A percentile compares a stretch with the other conserved stretches of the same genome.
phyloP scores from a whole-genome alignment of 2,113 vertebrate genomes.

The Leucopsar rothschildi region DNA sequence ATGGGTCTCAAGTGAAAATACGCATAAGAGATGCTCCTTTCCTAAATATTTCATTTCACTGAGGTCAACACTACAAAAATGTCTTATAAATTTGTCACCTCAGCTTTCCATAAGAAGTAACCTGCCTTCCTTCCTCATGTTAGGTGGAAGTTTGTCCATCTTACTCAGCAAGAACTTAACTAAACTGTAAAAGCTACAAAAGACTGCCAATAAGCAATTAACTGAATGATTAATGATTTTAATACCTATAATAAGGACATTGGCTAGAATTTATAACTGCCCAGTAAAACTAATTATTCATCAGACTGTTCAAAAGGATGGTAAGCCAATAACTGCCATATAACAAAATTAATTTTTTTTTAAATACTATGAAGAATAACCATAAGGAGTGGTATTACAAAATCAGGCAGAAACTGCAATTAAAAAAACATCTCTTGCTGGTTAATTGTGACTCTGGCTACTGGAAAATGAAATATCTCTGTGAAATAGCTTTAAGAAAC shows the following conservation, averaged over 20 bases:
- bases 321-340: conserved; percentile 22
- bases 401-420: background rate
- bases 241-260: conserved; percentile 37
- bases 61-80: background rate
- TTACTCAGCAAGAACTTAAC: conserved; percentile 13
- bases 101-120: background rate
- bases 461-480: background rate
- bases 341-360: background rate
- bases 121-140: background rate
- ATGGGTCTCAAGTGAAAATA: background rate
- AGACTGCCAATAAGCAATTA: conserved; percentile 58
- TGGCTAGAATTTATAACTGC: conserved; percentile 34
- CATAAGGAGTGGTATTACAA: background rate
- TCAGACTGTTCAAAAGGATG: conserved; percentile 14
- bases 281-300: conserved; percentile 41
- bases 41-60: background rate
- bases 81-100: background rate
- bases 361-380: background rate
- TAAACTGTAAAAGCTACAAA: conserved; percentile 27
- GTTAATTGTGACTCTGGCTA: background rate
- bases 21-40: background rate
- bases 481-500: background rate
- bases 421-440: background rate
- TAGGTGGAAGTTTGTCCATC: background rate
- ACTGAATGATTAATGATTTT: conserved; percentile 57